These are phyloP conservation scores for Heterochromis multidens DNA, from an alignment of 2,113 vertebrate genomes.

Conservation along the genomic window DNA sequence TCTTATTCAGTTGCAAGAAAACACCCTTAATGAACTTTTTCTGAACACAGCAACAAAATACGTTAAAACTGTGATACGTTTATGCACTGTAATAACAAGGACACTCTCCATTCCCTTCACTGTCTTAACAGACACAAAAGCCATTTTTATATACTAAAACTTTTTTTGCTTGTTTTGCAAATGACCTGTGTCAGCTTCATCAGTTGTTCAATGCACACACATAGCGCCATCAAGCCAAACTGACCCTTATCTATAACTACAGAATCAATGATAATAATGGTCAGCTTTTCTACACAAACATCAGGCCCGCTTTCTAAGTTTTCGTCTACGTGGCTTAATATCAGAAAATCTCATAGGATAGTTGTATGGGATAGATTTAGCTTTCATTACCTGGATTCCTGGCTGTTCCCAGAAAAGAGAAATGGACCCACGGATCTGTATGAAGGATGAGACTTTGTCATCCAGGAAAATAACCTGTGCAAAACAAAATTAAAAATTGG, in stretches of 20 bases:
- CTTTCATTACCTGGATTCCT: conserved; percentile 87
- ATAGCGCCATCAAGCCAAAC: not conserved
- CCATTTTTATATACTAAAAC: not conserved
- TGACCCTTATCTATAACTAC: not conserved
- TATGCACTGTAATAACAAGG: not conserved
- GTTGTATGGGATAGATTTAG: not conserved
- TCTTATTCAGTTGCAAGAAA: conserved; percentile 76
- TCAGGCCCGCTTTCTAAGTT: not conserved
- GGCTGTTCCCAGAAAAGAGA: conserved; percentile 98
- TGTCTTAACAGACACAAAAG: not conserved
- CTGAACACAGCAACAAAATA: conserved; percentile 69
- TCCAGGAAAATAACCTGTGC: conserved; percentile 92
- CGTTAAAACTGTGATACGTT: conserved; percentile 32
- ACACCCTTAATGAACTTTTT: conserved; percentile 77
- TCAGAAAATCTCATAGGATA: not conserved
- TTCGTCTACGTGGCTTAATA: not conserved
- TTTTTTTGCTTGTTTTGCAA: not conserved
- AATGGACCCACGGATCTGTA: conserved; percentile 96
- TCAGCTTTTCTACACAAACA: not conserved
- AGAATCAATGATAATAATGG: conserved; percentile 3
- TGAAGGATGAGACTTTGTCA: conserved; percentile 93
- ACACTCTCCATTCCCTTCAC: not conserved
- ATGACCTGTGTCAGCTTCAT: not conserved
- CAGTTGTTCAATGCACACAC: not conserved
- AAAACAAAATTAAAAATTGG: not conserved